Evolutionary conservation across 2,797 vertebrate species (phyloP), one percentile per base, ranked within the genome.

Genomic region (Phrynocephalus vlangalii): DNA sequence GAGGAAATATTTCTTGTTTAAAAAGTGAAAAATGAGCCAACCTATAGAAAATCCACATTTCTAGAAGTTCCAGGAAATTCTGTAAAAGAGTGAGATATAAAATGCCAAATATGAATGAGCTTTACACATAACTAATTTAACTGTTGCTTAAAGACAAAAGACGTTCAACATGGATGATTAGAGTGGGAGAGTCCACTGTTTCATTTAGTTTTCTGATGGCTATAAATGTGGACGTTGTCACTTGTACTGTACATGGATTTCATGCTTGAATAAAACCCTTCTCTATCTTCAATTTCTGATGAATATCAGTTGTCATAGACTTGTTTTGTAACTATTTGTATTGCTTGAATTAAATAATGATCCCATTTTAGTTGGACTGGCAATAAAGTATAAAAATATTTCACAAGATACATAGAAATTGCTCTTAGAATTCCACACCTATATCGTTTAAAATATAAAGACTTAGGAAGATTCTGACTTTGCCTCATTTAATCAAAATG

Each of bases 1-100:
- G 93, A 94, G 93, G 94, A 96, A 94, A 94, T 85, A 94, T 30
- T 33, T 67, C 71, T 94, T 90, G 95, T 91, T 80, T 79, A 81
- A 91, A 90, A 95, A 92, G 92, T 84, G 94, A 94, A 93, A 93
- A 76, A 85, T 22, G 85, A 77, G 92, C 66, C 85, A 89, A 95
- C 95, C 89, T 89, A 94, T 93, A 90, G 90, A 87, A 89, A 85
- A 82, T 79, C 84, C 88, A 86, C 75, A 94, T 91, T 88, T 72
- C 67, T 94, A 90, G 88, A 95, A 93, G 56, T 93, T 88, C 78
- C 71, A 92, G 92, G 89, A 91, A 94, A 92, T 87, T 92, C 91
- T 67, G 11, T 90, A 88, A 92, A 93, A 48, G 52, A 87, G 10
- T 38, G 89, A 91, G 90, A 87, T 90, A 71, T 93, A 16, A 28